Base-by-base conservation (phyloP, 1,140 invertebrate genomes). In the Acromyrmex heyeri region DNA sequence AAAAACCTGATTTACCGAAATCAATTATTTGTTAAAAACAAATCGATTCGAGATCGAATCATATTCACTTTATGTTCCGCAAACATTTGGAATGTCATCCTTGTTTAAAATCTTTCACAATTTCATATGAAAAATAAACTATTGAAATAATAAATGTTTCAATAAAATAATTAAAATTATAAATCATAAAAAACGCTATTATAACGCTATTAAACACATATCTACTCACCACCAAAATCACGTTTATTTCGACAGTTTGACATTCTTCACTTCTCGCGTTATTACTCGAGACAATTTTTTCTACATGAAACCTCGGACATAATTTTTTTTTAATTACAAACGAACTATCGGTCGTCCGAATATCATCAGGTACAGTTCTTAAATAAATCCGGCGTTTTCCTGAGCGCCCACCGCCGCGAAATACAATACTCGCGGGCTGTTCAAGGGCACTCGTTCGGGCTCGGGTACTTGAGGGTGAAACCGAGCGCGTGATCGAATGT, bases 391-490 rank as follows among this genome's bases (percentile, higher is more conserved):
- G n/a, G 12, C 67, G 67, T 87, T 90, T 81, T 59, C 57, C 34
- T 34, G 27, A 53, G 30, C 50, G 50, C 21, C 16, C 18, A 27
- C 38, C 38, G 24, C 69, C 53, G 70, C 59, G 67, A 82, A 87
- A 83, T 78, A 86, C 3, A 30, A 88, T 38, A 90, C 90, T 89
- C 85, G 86, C 85, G 86, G 62, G 83, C 53, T 86, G 88, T 59
- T 90, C 62, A 75, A 91, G 90, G 77, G 70, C 70, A 88, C 86
- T 90, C 86, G 86, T 87, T 83, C 69, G 64, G 90, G 77, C 70
- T 90, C 86, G 88, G 82, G 73, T 65, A 90, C 90, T 91, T 86
- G 73, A 91, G 79, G 85, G 90, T 90, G 90, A 82, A 91, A 91
- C 90, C 83, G 89, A 88, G 86, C 87, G 89, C 87, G 70, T 91